Evolutionary conservation across 2,797 vertebrate species (phyloP), one percentile per base, ranked within the genome.

Genomic region (Atherinosoma microstoma): DNA sequence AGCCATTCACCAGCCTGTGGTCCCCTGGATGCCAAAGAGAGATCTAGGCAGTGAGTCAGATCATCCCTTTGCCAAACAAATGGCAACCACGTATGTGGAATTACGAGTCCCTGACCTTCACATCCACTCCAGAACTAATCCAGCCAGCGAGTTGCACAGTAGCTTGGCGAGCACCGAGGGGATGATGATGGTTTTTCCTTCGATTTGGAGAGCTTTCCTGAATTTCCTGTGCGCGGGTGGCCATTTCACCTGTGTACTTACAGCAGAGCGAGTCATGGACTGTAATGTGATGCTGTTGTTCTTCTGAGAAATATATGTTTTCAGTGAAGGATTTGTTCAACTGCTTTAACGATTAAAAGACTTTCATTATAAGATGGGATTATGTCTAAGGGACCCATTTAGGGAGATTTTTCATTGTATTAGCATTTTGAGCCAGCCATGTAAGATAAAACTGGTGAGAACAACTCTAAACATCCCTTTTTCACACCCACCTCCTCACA

Each of bases 101-200:
- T 87, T 84, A 84, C 45, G 49, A 88, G 84, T 80, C 84, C 67
- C 80, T 84, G 85, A 84, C 84, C 76, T 89, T 82, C 38, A 11
- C 35, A 71, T 85, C 75, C 58, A 58, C 70, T 89, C 85, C 69
- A 86, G 84, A 76, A 81, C 74, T 68, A 85, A 85, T 75, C 69
- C 64, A 73, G 85, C 66, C 84, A 68, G 74, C 77, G 67, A 67
- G 73, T 36, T 27, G 54, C 70, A 77, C 85, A 68, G 83, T 79
- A 82, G 85, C 51, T 73, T 79, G 78, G 80, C 70, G 81, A 71
- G 64, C 76, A 36, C 34, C 0, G 0, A 61, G 7, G 42, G 62
- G 57, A 30, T 77, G 78, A 84, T 83, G 73, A 86, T 70, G 71
- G 54, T 68, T 86, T 84, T 86, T 80, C 71, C 58, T 80, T 45